Base-by-base conservation (phyloP, 2,797 vertebrate genomes). In the Numenius phaeopus region DNA sequence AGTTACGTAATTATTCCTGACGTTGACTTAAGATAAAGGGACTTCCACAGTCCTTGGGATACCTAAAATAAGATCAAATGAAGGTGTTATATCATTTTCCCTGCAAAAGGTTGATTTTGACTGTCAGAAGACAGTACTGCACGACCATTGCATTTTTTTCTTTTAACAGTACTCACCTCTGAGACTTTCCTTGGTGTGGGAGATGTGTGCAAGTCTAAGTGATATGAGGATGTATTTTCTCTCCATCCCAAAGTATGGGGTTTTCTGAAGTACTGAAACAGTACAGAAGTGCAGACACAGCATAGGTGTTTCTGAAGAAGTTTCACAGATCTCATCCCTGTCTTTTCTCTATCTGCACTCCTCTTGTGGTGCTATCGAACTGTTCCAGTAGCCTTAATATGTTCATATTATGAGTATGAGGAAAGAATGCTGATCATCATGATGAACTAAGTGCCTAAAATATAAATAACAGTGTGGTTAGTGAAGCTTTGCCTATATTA, bases 401-500 rank as follows among this genome's bases (percentile, higher is more conserved):
- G 37, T 89, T 95, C 64, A 93, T 79, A 76, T 92, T 89, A 86
- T 47, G 54, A 94, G 66, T 65, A 90, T 57, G 55, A 76, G 42
- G 89, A 83, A 73, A 90, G 87, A 92, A 92, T 84, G 40, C 77
- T 87, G 58, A 91, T 89, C 61, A 64, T 86, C 39, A 61, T 77
- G 67, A 92, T 90, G 83, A 86, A 77, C 19, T 67, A 80, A 92
- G 54, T 57, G 14, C 59, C 59, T 86, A 46, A 88, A 96, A 89
- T 47, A 91, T 77, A 94, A 97, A 62, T 69, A 88, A 78, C n/a
- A 89, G 21, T 87, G 94, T 65, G 75, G 94, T 91, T 89, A 84
- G 55, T 69, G 61, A 66, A 94, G 59, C 46, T 96, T 93, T 95
- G 89, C 93, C 72, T 95, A 79, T 55, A 89, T 95, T 95, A 88